A percentile compares a stretch with the other conserved stretches of the same genome.
These are phyloP conservation scores for Phenganax marumi DNA, from an alignment of 92 coral and sea anemone species.

Conservation along the genomic window DNA sequence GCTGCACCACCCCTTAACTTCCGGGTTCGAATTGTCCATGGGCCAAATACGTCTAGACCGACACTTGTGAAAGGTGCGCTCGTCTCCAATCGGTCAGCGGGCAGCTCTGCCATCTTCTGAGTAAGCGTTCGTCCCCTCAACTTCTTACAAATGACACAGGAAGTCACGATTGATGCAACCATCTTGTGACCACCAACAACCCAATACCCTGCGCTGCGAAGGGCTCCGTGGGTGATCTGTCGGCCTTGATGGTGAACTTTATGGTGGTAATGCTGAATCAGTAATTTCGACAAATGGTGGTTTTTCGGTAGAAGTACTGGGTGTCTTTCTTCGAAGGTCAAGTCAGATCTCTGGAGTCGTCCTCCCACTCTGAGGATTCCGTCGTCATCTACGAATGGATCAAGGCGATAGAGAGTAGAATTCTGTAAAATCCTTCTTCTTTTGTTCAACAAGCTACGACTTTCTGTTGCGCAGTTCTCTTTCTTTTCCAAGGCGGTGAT, in stretches of 20 bases:
- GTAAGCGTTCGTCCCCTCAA: constrained; percentile 40
- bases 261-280: constrained; percentile 35
- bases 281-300: constrained; percentile 41
- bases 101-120: constrained; percentile 56
- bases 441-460: not conserved
- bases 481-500: not conserved
- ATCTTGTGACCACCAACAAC: constrained; percentile 37
- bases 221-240: constrained; percentile 42
- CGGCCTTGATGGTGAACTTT: constrained; percentile 53
- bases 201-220: constrained; percentile 50
- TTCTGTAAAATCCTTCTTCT: not conserved
- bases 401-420: constrained; percentile 16
- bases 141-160: constrained; percentile 49
- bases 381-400: constrained; percentile 14
- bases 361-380: constrained; percentile 25
- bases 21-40: constrained; percentile 35
- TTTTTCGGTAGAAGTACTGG: constrained; percentile 40
- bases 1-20: constrained; percentile 57
- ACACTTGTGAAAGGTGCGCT: constrained; percentile 42
- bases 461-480: not conserved
- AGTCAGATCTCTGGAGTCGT: not conserved
- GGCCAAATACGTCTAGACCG: constrained; percentile 48
- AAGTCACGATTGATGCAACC: constrained; percentile 16
- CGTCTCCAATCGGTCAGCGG: constrained; percentile 33
- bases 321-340: not conserved